Conservation (phyloP, 1,140 invertebrate species). For the Battus philenor region DNA sequence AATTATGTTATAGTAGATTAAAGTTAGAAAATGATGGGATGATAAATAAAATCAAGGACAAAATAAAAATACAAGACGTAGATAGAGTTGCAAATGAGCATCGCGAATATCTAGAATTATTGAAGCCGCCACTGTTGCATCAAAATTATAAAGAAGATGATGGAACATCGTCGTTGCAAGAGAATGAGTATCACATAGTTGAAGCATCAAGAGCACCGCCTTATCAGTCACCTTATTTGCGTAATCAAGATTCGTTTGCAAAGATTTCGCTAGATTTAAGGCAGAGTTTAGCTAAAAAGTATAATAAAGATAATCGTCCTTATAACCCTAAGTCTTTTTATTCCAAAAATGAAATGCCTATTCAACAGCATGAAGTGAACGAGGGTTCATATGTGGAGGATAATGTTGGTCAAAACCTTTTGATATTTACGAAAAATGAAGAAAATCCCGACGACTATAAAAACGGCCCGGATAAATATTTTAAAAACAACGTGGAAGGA, state of each 20-base stretch:
- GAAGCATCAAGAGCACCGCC: not conserved
- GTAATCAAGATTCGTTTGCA: slow-evolving; percentile 3
- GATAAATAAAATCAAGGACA: slow-evolving; percentile 1
- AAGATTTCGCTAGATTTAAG: slow-evolving; percentile 4
- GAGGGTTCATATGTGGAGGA: slow-evolving; percentile 2
- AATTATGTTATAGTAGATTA: not conserved
- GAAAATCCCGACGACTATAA: slow-evolving; percentile 1
- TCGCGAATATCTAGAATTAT: slow-evolving; percentile 25
- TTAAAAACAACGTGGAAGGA: not conserved
- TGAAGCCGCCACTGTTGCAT: slow-evolving; percentile 25
- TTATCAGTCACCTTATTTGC: slow-evolving; percentile 7
- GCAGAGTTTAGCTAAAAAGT: slow-evolving; percentile 1
- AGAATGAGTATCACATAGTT: not conserved
- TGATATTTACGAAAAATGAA: too few species aligned
- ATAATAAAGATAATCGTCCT: slow-evolving; percentile 8
- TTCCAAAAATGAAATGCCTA: slow-evolving; percentile 5
- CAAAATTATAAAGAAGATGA: slow-evolving; percentile 1
- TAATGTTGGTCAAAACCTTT: not conserved
- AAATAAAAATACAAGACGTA: slow-evolving; percentile 8
- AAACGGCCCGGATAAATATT: not conserved
- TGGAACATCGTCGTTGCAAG: not conserved
- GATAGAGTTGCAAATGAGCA: slow-evolving; percentile 16
- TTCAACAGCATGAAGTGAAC: not conserved
- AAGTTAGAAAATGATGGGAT: slow-evolving; percentile 7
- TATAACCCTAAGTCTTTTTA: slow-evolving; percentile 1